These are phyloP conservation scores for Rotaria magnacalcarata DNA, from an alignment of 2,888 invertebrate genomes.

Conservation along the genomic window DNA sequence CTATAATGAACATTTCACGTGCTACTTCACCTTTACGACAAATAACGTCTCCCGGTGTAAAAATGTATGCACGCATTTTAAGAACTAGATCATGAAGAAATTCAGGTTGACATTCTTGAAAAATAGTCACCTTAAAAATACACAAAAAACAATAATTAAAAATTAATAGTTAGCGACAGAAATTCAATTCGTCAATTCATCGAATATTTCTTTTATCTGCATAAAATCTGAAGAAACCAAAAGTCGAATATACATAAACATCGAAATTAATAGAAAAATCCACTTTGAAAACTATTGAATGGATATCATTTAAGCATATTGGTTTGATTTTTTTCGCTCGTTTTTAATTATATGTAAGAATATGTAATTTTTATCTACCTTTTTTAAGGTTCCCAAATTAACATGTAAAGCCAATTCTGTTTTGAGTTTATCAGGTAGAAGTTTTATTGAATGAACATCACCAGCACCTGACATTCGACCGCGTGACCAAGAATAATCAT, in stretches of 20 bases:
- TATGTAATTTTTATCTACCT: slow-evolving; percentile 63
- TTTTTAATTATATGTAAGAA: too few relatives aligned
- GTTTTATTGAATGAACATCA: slow-evolving; percentile 85
- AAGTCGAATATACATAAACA: too few relatives aligned
- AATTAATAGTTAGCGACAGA: too few relatives aligned
- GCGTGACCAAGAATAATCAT: slow-evolving; percentile 94
- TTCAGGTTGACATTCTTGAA: slow-evolving; percentile 94
- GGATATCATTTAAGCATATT: too few relatives aligned
- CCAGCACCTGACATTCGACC: slow-evolving; percentile 90
- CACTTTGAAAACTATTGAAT: too few relatives aligned
- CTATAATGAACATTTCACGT: slow-evolving; percentile 95
- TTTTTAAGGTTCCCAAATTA: slow-evolving; percentile 85
- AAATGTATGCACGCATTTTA: slow-evolving; percentile 96
- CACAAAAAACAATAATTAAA: slow-evolving; percentile 10
- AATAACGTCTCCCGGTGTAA: slow-evolving; percentile 92
- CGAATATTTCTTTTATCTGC: too few relatives aligned
- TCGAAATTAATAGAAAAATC: too few relatives aligned
- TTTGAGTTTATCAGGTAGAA: slow-evolving; percentile 89
- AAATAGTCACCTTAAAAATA: slow-evolving; percentile 74
- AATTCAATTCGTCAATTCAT: too few relatives aligned
- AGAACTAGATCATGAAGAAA: slow-evolving; percentile 90
- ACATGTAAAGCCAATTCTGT: slow-evolving; percentile 91
- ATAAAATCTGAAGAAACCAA: too few relatives aligned
- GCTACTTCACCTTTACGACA: slow-evolving; percentile 90
- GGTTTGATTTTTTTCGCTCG: too few relatives aligned